Conservation (phyloP, 2,797 vertebrate genomes). For the Lemur catta region DNA sequence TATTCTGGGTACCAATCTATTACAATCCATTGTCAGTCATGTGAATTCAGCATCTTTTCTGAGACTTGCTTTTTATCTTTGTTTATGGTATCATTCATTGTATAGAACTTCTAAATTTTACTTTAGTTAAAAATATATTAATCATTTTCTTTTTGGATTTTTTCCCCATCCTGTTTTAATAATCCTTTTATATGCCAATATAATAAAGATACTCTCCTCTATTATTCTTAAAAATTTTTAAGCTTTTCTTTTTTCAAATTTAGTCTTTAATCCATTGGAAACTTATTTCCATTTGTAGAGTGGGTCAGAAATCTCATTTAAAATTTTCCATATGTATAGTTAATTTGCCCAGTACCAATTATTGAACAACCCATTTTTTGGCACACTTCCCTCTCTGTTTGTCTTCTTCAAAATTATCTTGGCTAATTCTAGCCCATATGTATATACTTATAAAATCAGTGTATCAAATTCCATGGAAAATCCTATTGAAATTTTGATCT, state of each 20-base stretch:
- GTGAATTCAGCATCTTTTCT: background rate
- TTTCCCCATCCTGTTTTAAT: background rate
- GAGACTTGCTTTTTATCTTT: background rate
- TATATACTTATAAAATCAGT: background rate
- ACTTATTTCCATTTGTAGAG: conserved; percentile 3
- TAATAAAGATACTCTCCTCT: background rate
- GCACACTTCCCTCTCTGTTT: background rate
- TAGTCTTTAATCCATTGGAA: background rate
- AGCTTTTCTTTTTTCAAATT: background rate
- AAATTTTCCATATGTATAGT: background rate
- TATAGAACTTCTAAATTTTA: background rate
- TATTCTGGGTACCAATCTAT: background rate
- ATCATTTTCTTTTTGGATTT: background rate
- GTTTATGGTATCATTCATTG: background rate
- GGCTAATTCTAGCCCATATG: background rate
- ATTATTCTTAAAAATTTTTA: background rate
- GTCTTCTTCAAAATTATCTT: background rate
- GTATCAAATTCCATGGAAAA: background rate
- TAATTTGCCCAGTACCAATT: background rate
- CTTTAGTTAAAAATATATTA: background rate
- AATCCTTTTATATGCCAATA: background rate
- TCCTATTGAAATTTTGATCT: background rate
- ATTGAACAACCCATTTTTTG: background rate
- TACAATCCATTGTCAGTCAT: background rate
- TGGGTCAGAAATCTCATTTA: background rate